A percentile compares a stretch with the other conserved stretches of the same genome.
phyloP scores from a whole-genome alignment of 2,888 invertebrate genomes.

The Cheilosia variabilis region DNA sequence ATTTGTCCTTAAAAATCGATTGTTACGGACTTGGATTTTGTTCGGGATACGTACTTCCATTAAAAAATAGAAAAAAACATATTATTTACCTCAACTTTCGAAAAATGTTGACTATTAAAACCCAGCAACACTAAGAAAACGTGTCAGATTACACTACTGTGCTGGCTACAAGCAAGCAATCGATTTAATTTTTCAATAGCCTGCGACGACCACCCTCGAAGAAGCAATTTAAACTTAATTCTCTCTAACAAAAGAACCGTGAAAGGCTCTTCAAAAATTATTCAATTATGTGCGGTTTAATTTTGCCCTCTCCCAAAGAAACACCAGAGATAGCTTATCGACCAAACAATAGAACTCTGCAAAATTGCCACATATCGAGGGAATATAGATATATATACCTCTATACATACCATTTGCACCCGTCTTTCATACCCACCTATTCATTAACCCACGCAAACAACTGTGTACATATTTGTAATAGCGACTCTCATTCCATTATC shows the following conservation, averaged over 20 bases:
- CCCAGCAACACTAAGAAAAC: too few species aligned
- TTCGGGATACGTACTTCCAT: too few species aligned
- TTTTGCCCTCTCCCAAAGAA: background rate
- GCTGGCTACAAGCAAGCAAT: background rate
- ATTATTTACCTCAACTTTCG: too few species aligned
- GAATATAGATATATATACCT: background rate
- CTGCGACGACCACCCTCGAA: background rate
- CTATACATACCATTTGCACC: background rate
- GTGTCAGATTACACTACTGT: too few species aligned
- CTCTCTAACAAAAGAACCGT: constrained; percentile 7
- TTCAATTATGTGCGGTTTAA: constrained; percentile 40
- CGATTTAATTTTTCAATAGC: background rate
- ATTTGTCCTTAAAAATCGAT: too few species aligned
- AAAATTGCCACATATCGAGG: constrained; percentile 35
- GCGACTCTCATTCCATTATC: constrained; percentile 21
- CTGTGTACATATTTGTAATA: constrained; percentile 40
- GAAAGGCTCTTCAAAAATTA: constrained; percentile 32
- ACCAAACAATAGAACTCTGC: constrained; percentile 7
- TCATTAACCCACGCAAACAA: constrained; percentile 54
- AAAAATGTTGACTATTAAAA: too few species aligned
- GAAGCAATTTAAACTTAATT: constrained; percentile 30
- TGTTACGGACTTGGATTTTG: too few species aligned
- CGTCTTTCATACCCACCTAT: constrained; percentile 2
- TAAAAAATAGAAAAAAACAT: too few species aligned
- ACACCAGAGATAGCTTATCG: constrained; percentile 11